These are phyloP conservation scores for Lamellibrachia satsuma DNA, from an alignment of 2,888 invertebrate genomes.

Conservation along the genomic window DNA sequence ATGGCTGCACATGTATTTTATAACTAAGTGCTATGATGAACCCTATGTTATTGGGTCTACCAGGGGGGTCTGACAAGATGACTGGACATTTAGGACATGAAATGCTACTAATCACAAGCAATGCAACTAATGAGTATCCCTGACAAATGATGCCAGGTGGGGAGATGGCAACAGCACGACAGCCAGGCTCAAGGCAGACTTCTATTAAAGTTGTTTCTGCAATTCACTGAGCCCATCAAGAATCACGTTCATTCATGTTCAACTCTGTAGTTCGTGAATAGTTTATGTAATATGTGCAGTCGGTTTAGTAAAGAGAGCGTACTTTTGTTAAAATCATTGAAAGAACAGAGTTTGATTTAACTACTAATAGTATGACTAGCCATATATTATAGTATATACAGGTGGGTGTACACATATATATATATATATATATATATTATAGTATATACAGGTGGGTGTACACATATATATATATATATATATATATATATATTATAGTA, in stretches of 20 bases:
- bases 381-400: too few relatives aligned
- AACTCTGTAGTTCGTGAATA: background rate
- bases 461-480: too few relatives aligned
- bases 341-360: background rate
- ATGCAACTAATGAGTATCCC: slow-evolving; percentile 10
- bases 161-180: background rate
- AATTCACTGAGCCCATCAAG: background rate
- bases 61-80: background rate
- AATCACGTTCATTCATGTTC: background rate
- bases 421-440: too few relatives aligned
- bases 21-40: background rate
- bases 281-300: background rate
- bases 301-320: background rate
- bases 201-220: background rate
- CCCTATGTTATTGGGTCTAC: background rate
- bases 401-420: too few relatives aligned
- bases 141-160: background rate
- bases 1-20: background rate
- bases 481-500: too few relatives aligned
- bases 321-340: background rate
- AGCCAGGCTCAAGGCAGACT: background rate
- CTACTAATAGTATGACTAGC: too few relatives aligned
- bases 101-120: background rate
- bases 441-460: too few relatives aligned
- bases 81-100: background rate